phyloP scores from a whole-genome alignment of 2,797 vertebrate genomes.

The Atherinosoma microstoma region DNA sequence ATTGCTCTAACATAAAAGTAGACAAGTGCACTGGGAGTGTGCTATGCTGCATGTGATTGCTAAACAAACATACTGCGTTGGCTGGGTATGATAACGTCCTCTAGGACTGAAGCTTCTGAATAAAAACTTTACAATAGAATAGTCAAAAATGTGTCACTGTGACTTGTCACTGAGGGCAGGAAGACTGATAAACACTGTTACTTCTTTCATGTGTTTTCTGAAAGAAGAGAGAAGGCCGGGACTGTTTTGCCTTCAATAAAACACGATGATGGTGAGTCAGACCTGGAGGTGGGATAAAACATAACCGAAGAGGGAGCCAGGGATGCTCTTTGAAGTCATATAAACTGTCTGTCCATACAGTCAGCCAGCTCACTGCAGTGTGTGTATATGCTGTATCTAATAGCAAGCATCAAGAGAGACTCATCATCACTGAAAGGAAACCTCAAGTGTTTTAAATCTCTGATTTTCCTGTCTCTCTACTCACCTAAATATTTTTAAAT shows the following conservation, averaged over 20 bases:
- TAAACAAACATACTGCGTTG: conserved; percentile 27
- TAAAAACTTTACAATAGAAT: conserved; percentile 36
- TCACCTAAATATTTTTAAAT: conserved; percentile 17
- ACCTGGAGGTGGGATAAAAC: conserved; percentile 61
- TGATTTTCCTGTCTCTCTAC: conserved; percentile 9
- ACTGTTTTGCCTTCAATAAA: conserved; percentile 52
- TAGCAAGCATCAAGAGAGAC: conserved; percentile 2
- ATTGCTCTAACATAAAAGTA: conserved; percentile 22
- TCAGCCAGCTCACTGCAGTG: conserved; percentile 36
- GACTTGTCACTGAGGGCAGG: conserved; percentile 44
- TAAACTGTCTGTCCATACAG: conserved; percentile 56
- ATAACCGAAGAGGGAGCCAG: conserved; percentile 49
- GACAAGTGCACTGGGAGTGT: conserved; percentile 11
- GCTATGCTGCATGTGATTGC: neutral
- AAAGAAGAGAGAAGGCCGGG: conserved; percentile 25
- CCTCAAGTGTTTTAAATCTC: conserved; percentile 18
- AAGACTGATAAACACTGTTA: conserved; percentile 35
- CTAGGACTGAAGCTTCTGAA: conserved; percentile 22
- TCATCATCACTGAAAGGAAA: conserved; percentile 22
- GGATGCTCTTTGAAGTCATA: conserved; percentile 46
- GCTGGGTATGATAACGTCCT: conserved; percentile 6
- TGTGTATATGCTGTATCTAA: conserved; percentile 16
- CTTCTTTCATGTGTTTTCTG: conserved; percentile 32
- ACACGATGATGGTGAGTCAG: conserved; percentile 63
- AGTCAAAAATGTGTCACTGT: conserved; percentile 35